Conservation (phyloP, 2,888 invertebrate genomes). For the Escarpia spicata region DNA sequence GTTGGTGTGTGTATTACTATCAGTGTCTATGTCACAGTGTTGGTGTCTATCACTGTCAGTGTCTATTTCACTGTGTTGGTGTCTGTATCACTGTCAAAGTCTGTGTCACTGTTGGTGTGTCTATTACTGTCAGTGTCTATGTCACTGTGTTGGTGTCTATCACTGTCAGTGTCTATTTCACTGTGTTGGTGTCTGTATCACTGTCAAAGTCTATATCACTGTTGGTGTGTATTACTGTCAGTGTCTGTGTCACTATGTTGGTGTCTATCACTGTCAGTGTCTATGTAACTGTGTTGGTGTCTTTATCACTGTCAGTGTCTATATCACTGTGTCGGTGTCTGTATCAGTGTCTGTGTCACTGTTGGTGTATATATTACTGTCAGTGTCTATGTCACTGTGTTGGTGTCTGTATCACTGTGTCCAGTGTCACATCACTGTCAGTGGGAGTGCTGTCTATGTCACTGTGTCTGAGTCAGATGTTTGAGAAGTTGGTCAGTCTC, state of each 20-base stretch:
- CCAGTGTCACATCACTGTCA: no score
- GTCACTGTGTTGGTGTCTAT: neutral
- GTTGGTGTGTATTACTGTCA: neutral
- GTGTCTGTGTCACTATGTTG: neutral
- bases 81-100: no score
- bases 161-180: neutral
- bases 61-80: no score
- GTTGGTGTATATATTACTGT: neutral
- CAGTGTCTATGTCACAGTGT: no score
- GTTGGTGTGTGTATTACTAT: no score
- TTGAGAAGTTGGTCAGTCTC: no score
- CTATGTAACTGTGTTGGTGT: neutral
- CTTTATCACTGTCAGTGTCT: neutral
- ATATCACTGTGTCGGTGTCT: neutral
- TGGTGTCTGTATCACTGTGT: neutral
- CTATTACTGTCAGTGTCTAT: no score
- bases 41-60: no score
- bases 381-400: neutral
- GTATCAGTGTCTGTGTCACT: neutral
- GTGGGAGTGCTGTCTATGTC: no score
- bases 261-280: neutral
- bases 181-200: neutral
- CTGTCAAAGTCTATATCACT: neutral
- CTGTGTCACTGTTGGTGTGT: no score
- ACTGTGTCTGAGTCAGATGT: no score